These are phyloP conservation scores for Tinea trinotella DNA, from an alignment of 2,888 invertebrate species.

Conservation along the genomic window DNA sequence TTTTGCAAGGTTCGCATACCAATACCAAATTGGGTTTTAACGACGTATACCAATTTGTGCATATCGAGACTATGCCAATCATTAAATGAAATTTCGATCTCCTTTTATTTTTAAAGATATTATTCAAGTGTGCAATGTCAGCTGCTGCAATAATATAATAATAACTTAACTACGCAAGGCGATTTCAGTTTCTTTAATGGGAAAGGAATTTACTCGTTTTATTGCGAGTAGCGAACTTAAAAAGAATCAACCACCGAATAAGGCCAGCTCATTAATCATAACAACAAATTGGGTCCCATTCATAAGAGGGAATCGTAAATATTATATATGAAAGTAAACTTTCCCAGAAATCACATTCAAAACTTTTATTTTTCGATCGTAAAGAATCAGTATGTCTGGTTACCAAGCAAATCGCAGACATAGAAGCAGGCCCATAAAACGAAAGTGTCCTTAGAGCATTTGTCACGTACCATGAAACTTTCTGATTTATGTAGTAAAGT, in stretches of 20 bases:
- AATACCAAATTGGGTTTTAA: slow-evolving; percentile 28
- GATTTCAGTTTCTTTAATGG: slow-evolving; percentile 37
- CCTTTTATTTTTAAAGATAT: slow-evolving; percentile 31
- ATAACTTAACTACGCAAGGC: slow-evolving; percentile 55
- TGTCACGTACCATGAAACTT: slow-evolving; percentile 18
- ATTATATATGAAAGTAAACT: neutral
- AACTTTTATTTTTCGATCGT: neutral
- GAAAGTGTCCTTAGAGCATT: slow-evolving; percentile 17
- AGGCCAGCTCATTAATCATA: slow-evolving; percentile 23
- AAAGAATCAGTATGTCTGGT: neutral
- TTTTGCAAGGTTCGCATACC: slow-evolving; percentile 28
- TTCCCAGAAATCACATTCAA: neutral
- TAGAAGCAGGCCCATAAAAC: neutral
- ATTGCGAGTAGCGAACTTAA: slow-evolving; percentile 32
- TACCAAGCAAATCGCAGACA: neutral
- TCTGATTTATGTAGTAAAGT: slow-evolving; percentile 11
- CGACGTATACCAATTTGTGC: slow-evolving; percentile 30
- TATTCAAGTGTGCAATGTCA: slow-evolving; percentile 30
- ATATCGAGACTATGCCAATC: slow-evolving; percentile 30
- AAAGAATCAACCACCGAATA: slow-evolving; percentile 19
- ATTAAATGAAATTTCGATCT: slow-evolving; percentile 34
- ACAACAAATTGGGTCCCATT: slow-evolving; percentile 10
- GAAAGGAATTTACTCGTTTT: slow-evolving; percentile 45
- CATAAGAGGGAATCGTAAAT: neutral
- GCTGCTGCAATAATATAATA: slow-evolving; percentile 45